Conservation (phyloP, 2,797 vertebrate genomes). For the Notamacropus eugenii region DNA sequence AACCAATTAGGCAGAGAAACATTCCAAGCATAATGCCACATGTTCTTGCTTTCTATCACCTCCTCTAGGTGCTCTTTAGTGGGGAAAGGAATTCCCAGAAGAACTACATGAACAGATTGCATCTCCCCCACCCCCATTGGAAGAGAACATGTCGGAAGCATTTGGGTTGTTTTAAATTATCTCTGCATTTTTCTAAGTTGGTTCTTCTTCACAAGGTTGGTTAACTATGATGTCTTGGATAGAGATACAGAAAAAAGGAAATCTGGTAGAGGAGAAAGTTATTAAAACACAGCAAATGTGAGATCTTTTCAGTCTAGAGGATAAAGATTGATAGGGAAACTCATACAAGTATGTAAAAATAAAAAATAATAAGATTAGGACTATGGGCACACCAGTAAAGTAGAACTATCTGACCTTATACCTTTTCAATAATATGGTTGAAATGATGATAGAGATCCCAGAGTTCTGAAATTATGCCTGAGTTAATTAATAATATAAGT, state of each 20-base stretch:
- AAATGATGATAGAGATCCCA: background rate
- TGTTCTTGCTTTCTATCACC: constrained; percentile 9
- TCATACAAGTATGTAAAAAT: constrained; percentile 17
- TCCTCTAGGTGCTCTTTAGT: constrained; percentile 34
- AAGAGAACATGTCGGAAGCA: background rate
- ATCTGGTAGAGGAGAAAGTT: background rate
- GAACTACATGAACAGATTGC: background rate
- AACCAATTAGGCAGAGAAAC: constrained; percentile 67
- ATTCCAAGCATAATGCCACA: constrained; percentile 13
- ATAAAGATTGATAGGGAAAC: background rate
- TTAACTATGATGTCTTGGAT: background rate
- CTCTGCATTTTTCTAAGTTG: background rate
- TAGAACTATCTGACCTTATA: background rate
- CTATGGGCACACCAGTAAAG: background rate
- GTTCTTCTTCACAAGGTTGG: background rate
- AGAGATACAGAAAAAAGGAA: background rate
- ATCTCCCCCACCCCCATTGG: background rate
- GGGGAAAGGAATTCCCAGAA: background rate
- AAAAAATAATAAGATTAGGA: background rate
- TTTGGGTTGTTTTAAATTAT: background rate
- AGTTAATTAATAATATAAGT: background rate
- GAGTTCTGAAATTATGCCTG: background rate
- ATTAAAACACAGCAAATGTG: background rate
- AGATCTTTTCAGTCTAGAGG: background rate
- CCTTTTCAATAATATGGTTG: background rate